Percentiles rank a stretch among this genome's conserved stretches.
Conservation (phyloP, 2,113 vertebrate genomes). For the Centropus unirufus region DNA sequence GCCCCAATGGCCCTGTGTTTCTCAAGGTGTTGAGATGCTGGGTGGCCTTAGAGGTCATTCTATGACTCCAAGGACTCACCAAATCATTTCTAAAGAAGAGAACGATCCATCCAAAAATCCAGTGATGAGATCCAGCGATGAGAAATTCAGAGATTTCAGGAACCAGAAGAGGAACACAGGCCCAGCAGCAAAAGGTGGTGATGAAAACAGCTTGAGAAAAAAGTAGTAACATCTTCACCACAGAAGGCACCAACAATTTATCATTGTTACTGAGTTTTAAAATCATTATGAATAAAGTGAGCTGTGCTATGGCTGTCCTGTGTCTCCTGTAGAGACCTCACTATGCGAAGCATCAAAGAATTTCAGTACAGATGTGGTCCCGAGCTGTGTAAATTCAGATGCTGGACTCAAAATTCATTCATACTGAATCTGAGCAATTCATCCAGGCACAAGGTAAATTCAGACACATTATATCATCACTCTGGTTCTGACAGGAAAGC, state of each 20-base stretch:
- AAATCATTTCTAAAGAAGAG: background rate
- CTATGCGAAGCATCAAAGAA: background rate
- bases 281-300: background rate
- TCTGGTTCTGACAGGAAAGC: background rate
- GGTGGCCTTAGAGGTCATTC: too few relatives aligned
- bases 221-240: background rate
- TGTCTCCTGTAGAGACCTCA: background rate
- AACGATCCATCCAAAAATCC: background rate
- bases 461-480: background rate
- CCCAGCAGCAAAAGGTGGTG: background rate
- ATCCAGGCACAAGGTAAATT: background rate
- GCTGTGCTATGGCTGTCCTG: background rate
- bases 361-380: background rate
- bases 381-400: background rate
- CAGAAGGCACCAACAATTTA: background rate
- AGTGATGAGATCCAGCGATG: background rate
- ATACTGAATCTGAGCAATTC: background rate
- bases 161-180: background rate
- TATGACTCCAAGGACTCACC: too few relatives aligned
- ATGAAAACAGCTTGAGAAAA: background rate
- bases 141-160: background rate
- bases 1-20: accelerated
- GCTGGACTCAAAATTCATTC: background rate
- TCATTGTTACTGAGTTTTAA: background rate
- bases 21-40: background rate